Conservation (phyloP, 2,888 invertebrate genomes). For the Leptothorax acervorum region DNA sequence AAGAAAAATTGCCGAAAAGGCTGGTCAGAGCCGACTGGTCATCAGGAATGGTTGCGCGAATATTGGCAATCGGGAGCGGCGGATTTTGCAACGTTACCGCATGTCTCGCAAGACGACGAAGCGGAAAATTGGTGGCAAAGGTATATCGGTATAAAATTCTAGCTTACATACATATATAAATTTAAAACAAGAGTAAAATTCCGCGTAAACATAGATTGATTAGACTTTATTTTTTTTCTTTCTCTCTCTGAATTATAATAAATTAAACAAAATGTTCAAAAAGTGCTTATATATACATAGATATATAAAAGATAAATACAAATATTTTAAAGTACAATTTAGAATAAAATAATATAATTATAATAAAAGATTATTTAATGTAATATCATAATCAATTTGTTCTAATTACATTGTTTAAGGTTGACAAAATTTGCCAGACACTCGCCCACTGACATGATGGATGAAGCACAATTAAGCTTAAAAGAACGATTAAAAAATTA, state of each 20-base stretch:
- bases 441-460: background rate
- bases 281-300: background rate
- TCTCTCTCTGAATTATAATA: background rate
- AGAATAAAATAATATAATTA: background rate
- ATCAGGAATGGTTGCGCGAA: slow-evolving; percentile 87
- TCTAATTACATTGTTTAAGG: slow-evolving; percentile 23
- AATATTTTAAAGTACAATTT: background rate
- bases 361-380: background rate
- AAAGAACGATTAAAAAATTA: background rate
- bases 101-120: background rate
- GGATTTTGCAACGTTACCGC: slow-evolving; percentile 31
- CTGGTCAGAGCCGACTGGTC: slow-evolving; percentile 87
- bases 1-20: slow-evolving; percentile 88
- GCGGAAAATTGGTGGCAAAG: slow-evolving; percentile 67
- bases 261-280: background rate
- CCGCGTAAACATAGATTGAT: background rate
- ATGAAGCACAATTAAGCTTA: background rate
- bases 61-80: slow-evolving; percentile 83
- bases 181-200: background rate
- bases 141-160: slow-evolving; percentile 31
- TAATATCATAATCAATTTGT: background rate
- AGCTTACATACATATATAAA: background rate
- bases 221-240: background rate
- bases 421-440: slow-evolving; percentile 28
- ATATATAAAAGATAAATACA: background rate